Evolutionary conservation across 2,113 vertebrate genomes (phyloP).

Genomic region (Dasyurus viverrinus): DNA sequence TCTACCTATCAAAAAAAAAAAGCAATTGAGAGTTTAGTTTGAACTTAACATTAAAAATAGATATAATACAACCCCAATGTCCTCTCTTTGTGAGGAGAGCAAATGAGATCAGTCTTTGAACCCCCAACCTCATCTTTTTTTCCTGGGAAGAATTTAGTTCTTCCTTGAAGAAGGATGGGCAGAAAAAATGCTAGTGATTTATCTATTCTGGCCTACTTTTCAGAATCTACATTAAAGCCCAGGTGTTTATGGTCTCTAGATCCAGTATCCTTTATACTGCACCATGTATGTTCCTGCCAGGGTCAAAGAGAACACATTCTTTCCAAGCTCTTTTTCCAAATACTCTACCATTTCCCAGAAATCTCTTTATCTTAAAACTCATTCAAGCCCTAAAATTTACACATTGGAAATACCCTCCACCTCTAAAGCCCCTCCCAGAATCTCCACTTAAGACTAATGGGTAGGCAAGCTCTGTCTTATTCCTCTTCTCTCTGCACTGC

Average conservation of each 20-base stretch:
- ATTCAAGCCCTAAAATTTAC: not conserved
- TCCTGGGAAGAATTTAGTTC: not conserved
- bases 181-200: not conserved
- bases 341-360: not conserved
- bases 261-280: not conserved
- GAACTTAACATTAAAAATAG: not conserved
- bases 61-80: not conserved
- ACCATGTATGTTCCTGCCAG: not conserved
- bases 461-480: not conserved
- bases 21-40: not conserved
- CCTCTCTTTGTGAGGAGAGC: not conserved
- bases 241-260: not conserved
- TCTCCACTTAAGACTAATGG: not conserved
- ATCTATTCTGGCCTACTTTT: not conserved
- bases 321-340: not conserved
- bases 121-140: not conserved
- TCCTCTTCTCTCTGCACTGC: not conserved
- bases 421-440: not conserved
- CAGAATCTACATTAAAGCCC: not conserved
- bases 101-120: not conserved
- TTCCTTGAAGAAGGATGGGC: not conserved
- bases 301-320: not conserved
- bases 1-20: not conserved
- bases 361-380: not conserved
- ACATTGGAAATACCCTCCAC: not conserved